Base-by-base conservation (phyloP, 2,797 vertebrate species). In the Denticeps clupeoides region DNA sequence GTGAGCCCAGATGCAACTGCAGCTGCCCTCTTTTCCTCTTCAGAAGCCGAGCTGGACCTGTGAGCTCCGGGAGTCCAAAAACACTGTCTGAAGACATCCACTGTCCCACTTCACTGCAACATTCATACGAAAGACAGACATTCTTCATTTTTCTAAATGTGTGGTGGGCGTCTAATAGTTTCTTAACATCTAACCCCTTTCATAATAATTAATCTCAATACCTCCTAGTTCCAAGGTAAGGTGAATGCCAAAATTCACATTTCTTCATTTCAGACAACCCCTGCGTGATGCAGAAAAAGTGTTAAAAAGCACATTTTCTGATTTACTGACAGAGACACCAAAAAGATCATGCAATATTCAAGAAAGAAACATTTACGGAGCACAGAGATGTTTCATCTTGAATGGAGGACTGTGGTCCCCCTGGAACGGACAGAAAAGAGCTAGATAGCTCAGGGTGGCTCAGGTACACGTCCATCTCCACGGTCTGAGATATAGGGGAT, bases 381-480 rank as follows among this genome's bases (percentile, higher is more conserved):
- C 77, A 80, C n/a, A 72, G 60, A 40, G 78, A 84, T 10, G 60
- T 68, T 41, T 46, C 33, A 5, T 67, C 59, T 37, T 59, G 40
- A 7, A 62, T 60, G 4, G 74, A 80, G 5, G 79, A 71, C 41
- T 70, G 76, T 1, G 52, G 45, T 42, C 44, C 64, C 27, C 47
- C 49, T 4, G 78, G 72, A 29, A 82, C 55, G 23, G 82, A 87
- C 45, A 83, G 32, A 41, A 84, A 74, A 2, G 83, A 59, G 10
- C 67, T 40, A 1, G 74, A 70, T 9, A 71, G 50, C 7, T 57
- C 46, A 1, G 79, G 71, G 13, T 73, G 74, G 44, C 68, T 69
- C 4, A 84, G 62, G 51, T 64, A 68, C 27, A 80, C 60, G 0
- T 87, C 84, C 76, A 87, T 83, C 61, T 87, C 85, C 57, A 83